These are phyloP conservation scores for Lacerta bilineata DNA, from an alignment of 2,797 vertebrate genomes.

Conservation along the genomic window DNA sequence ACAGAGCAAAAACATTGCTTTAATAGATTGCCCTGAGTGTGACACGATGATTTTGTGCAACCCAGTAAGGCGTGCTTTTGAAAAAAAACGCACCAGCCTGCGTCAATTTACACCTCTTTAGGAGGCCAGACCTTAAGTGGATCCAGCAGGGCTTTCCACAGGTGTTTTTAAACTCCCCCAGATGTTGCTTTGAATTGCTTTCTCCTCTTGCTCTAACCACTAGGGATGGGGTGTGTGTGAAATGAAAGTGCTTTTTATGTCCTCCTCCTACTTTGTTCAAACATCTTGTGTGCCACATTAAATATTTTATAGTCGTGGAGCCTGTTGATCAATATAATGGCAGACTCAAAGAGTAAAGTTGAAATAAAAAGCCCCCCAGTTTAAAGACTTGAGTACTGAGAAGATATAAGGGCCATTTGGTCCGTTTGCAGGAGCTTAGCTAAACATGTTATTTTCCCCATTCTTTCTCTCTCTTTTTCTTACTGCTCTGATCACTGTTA, in stretches of 20 bases:
- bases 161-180: not conserved
- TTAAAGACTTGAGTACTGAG: constrained; percentile 20
- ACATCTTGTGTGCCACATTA: constrained; percentile 32
- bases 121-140: constrained; percentile 22
- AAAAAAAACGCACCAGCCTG: not conserved
- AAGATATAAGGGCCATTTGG: constrained; percentile 57
- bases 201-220: not conserved
- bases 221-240: not conserved
- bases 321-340: constrained; percentile 34
- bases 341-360: constrained; percentile 45
- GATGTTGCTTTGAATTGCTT: not conserved
- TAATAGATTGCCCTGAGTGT: not conserved
- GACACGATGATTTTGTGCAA: not conserved
- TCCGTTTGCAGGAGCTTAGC: constrained; percentile 37
- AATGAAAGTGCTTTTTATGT: not conserved
- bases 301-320: constrained; percentile 46
- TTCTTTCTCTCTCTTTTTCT: constrained; percentile 18
- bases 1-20: constrained; percentile 11
- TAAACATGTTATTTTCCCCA: constrained; percentile 19
- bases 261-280: not conserved
- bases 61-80: not conserved
- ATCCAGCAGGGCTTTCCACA: constrained; percentile 16
- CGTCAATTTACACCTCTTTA: not conserved
- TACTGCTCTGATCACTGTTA: not conserved
- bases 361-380: constrained; percentile 55